These are phyloP conservation scores for Habrosyne pyritoides DNA, from an alignment of 2,888 invertebrate genomes.

Conservation along the genomic window DNA sequence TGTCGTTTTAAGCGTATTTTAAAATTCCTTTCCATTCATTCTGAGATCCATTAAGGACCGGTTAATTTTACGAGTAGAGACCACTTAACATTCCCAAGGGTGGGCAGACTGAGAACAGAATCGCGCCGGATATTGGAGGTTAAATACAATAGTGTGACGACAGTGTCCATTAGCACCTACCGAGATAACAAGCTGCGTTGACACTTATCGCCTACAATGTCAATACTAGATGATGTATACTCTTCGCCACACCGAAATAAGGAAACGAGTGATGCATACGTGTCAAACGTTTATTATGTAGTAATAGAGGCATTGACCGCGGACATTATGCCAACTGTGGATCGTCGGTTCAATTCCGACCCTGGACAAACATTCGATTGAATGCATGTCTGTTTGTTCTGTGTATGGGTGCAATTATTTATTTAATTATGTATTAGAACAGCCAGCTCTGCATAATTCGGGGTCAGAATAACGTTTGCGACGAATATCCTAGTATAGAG, in stretches of 20 bases:
- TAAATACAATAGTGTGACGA: slow-evolving; percentile 54
- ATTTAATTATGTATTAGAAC: too few species aligned
- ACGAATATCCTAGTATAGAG: too few species aligned
- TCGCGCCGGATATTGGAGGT: slow-evolving; percentile 70
- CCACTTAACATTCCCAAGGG: slow-evolving; percentile 62
- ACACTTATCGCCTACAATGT: slow-evolving; percentile 52
- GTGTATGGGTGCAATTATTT: too few species aligned
- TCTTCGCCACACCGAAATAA: slow-evolving; percentile 23
- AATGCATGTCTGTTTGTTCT: too few species aligned
- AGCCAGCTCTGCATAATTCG: too few species aligned
- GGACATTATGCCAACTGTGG: too few species aligned
- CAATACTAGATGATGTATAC: slow-evolving; percentile 49
- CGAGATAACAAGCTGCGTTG: slow-evolving; percentile 52
- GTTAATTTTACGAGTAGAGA: slow-evolving; percentile 64
- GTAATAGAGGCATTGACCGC: not conserved
- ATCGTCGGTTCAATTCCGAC: too few species aligned
- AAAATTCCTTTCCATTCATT: slow-evolving; percentile 61
- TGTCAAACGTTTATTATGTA: slow-evolving; percentile 3
- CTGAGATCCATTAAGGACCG: slow-evolving; percentile 57
- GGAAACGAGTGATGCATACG: slow-evolving; percentile 13
- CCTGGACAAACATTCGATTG: too few species aligned
- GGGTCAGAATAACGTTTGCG: too few species aligned
- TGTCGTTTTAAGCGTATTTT: slow-evolving; percentile 51
- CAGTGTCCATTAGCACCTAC: slow-evolving; percentile 68
- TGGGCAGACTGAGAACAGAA: slow-evolving; percentile 42